phyloP scores from a whole-genome alignment of 2,888 invertebrate species.

The Disparrhopalites patrizii region DNA sequence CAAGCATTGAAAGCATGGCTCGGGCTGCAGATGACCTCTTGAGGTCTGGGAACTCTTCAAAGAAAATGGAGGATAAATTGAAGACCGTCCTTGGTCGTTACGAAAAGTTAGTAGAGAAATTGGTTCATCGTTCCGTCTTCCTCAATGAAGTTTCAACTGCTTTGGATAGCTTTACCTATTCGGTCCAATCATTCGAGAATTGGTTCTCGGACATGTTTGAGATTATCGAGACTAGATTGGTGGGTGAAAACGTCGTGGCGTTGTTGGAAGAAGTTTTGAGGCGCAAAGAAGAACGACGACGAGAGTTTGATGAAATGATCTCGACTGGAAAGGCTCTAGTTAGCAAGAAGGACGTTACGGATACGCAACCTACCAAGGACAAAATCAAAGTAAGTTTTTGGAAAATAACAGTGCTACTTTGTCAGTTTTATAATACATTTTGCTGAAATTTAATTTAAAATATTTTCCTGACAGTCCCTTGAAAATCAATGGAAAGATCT shows the following conservation, averaged over 20 bases:
- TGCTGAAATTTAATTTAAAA: background rate
- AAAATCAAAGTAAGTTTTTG: constrained; percentile 64
- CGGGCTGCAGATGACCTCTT: constrained; percentile 76
- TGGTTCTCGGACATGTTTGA: constrained; percentile 69
- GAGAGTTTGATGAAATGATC: constrained; percentile 71
- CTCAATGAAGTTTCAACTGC: constrained; percentile 71
- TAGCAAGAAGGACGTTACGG: constrained; percentile 80
- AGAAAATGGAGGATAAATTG: constrained; percentile 82
- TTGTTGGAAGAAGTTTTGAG: constrained; percentile 63
- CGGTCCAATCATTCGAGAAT: constrained; percentile 65
- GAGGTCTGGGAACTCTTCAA: constrained; percentile 73
- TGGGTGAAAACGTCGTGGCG: constrained; percentile 60
- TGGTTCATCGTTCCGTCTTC: constrained; percentile 72
- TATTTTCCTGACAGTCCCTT: constrained; percentile 51
- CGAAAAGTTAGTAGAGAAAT: constrained; percentile 77
- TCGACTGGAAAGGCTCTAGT: constrained; percentile 75
- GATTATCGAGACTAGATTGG: constrained; percentile 68
- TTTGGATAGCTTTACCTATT: constrained; percentile 64
- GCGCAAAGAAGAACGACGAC: constrained; percentile 58
- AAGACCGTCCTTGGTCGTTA: constrained; percentile 78
- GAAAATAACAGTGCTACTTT: background rate
- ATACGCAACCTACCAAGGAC: constrained; percentile 76
- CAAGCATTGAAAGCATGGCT: constrained; percentile 77
- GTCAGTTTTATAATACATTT: background rate
- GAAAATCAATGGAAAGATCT: constrained; percentile 89